These are phyloP conservation scores for Falco peregrinus DNA, from an alignment of 2,797 vertebrate species.

Conservation along the genomic window DNA sequence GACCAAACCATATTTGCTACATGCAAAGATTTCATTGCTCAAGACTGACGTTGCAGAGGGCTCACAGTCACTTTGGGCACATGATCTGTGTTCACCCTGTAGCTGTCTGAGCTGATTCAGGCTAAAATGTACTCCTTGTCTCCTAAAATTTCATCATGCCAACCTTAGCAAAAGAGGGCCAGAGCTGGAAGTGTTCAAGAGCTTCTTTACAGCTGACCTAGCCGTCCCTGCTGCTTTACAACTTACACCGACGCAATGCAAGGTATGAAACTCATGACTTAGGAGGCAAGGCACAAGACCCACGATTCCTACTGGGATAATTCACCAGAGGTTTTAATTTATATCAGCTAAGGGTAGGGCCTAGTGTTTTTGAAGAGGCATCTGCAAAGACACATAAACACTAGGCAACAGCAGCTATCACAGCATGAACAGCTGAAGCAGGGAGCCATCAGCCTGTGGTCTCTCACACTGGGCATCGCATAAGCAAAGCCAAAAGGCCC, in stretches of 20 bases:
- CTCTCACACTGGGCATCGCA: background rate
- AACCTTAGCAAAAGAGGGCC: background rate
- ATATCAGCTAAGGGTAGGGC: background rate
- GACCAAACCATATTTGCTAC: background rate
- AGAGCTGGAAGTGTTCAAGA: background rate
- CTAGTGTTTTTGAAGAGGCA: background rate
- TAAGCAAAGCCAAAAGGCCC: background rate
- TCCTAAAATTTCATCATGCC: background rate
- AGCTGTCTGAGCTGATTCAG: background rate
- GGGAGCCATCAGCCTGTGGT: background rate
- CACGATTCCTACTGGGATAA: accelerated
- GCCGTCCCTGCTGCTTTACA: background rate
- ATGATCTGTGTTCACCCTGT: background rate
- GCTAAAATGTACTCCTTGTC: background rate
- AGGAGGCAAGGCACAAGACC: background rate
- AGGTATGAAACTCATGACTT: background rate
- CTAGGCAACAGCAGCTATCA: background rate
- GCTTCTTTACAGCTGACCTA: background rate
- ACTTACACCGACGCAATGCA: background rate
- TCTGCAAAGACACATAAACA: accelerated
- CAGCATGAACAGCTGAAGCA: background rate
- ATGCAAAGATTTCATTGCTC: background rate
- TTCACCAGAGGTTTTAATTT: background rate
- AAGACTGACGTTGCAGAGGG: background rate
- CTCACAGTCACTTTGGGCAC: background rate